phyloP scores from a whole-genome alignment of 1,140 invertebrate genomes.

The Whitmania pigra region DNA sequence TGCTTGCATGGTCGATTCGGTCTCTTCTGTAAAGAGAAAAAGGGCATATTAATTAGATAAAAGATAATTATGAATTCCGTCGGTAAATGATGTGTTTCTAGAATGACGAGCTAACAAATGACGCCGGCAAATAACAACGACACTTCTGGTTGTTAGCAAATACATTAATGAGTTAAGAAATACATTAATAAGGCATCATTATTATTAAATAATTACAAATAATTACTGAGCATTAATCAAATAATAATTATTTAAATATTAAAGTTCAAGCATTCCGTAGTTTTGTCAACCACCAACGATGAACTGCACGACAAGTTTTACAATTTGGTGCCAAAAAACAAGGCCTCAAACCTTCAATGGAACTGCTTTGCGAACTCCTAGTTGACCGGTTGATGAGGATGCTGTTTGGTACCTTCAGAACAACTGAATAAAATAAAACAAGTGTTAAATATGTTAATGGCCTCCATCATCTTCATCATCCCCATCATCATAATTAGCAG shows the following conservation, averaged over 20 bases:
- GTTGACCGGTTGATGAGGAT: not conserved
- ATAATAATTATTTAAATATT: too few relatives aligned
- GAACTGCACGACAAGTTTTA: too few relatives aligned
- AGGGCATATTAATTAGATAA: not conserved
- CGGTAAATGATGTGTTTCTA: not conserved
- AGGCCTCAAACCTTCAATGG: too few relatives aligned
- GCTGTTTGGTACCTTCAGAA: not conserved
- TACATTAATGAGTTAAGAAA: not conserved
- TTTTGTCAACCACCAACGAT: too few relatives aligned
- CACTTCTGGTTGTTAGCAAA: not conserved
- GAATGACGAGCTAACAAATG: too few relatives aligned
- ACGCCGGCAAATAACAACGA: not conserved
- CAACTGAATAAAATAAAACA: not conserved
- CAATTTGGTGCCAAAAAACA: too few relatives aligned
- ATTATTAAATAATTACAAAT: not conserved
- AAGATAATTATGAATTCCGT: not conserved
- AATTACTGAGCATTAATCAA: not conserved
- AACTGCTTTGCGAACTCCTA: not conserved
- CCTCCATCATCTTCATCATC: not conserved
- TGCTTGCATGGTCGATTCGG: not conserved
- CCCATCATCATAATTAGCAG: too few relatives aligned
- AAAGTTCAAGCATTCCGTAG: too few relatives aligned
- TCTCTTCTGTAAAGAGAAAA: not conserved
- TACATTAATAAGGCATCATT: not conserved
- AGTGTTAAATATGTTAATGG: too few relatives aligned